phyloP scores from a whole-genome alignment of 2,888 invertebrate species.

The Thera obeliscata region DNA sequence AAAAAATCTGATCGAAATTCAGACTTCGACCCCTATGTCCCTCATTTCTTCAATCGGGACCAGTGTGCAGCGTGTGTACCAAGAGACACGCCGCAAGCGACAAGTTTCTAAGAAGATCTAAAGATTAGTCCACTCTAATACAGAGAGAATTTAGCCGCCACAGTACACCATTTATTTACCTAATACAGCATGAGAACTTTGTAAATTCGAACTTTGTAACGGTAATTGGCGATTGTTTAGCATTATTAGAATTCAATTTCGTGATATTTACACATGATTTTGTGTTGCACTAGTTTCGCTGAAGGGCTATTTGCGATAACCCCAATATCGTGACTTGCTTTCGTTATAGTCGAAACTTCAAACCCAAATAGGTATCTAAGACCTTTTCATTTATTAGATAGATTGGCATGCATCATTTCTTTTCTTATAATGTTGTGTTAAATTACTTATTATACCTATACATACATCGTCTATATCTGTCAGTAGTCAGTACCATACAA shows the following conservation, averaged over 20 bases:
- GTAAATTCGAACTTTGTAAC: conserved; percentile 62
- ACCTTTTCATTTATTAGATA: background rate
- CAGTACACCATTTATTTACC: conserved; percentile 59
- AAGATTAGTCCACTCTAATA: conserved; percentile 61
- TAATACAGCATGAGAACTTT: conserved; percentile 63
- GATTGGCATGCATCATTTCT: no score
- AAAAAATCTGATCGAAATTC: no score
- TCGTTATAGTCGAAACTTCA: conserved; percentile 6
- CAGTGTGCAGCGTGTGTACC: conserved; percentile 70
- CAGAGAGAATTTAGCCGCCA: conserved; percentile 52
- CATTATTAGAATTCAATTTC: conserved; percentile 62
- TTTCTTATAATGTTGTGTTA: no score
- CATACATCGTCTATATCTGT: no score
- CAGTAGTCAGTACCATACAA: no score
- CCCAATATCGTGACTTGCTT: conserved; percentile 28
- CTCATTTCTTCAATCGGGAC: no score
- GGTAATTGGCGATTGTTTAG: conserved; percentile 69
- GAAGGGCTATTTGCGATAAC: conserved; percentile 29
- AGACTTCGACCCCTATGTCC: no score
- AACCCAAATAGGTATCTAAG: background rate
- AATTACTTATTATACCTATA: no score
- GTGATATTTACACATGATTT: conserved; percentile 53
- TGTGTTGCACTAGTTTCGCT: conserved; percentile 34
- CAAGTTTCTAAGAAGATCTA: conserved; percentile 71
- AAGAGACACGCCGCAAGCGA: conserved; percentile 68